Evolutionary conservation across 2,797 vertebrate species (phyloP).

Genomic region (Salmo trutta): DNA sequence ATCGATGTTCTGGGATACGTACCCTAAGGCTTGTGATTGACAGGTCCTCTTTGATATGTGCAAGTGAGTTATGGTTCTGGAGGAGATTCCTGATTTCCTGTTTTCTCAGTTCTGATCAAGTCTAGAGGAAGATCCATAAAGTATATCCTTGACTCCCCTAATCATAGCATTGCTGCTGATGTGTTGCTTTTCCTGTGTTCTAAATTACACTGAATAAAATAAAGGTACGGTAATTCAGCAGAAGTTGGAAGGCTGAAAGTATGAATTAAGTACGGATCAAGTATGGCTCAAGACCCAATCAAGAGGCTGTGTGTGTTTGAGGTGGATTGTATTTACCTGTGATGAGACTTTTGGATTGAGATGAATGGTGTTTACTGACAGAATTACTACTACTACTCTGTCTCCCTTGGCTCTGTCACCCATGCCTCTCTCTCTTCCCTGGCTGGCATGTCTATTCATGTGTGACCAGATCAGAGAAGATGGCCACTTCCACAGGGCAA

Average conservation of each 20-base stretch:
- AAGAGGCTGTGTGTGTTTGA: neutral
- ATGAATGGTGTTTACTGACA: conserved; percentile 28
- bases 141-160: no score
- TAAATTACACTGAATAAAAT: no score
- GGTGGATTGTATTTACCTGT: conserved; percentile 16
- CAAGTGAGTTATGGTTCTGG: no score
- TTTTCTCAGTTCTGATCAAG: no score
- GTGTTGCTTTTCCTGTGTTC: no score
- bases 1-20: neutral
- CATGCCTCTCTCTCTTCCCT: neutral
- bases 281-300: no score
- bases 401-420: neutral
- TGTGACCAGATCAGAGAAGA: neutral
- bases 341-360: conserved; percentile 23
- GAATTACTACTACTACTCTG: neutral
- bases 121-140: no score
- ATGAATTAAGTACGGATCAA: neutral
- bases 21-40: no score
- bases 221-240: neutral
- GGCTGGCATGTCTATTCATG: conserved; percentile 8
- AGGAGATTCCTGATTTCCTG: no score
- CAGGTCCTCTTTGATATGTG: no score
- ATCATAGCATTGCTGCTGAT: no score
- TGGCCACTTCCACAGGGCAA: neutral
- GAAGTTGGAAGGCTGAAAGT: neutral